Percentiles rank a stretch among this genome's conserved stretches.
Conservation (phyloP, 2,797 vertebrate species). For the Anisognathus igniventris region DNA sequence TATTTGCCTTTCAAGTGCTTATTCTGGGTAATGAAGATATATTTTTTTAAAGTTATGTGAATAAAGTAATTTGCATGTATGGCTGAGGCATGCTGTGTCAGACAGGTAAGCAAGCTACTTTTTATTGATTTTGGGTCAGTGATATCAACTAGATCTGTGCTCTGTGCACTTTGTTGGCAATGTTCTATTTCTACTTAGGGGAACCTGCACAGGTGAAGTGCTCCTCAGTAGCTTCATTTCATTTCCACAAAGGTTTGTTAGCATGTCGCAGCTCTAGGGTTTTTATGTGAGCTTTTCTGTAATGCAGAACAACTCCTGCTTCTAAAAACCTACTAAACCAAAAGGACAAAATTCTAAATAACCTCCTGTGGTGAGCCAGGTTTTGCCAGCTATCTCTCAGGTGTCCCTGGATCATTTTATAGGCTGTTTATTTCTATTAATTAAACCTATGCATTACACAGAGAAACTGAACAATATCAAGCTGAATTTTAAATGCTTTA, state of each 20-base stretch:
- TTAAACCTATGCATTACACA: background rate
- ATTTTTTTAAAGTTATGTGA: constrained; percentile 69
- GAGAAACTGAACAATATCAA: background rate
- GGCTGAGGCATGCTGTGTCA: constrained; percentile 82
- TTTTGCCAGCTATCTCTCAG: background rate
- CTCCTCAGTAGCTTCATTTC: constrained; percentile 67
- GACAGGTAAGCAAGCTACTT: constrained; percentile 77
- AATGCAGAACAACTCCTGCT: constrained; percentile 19
- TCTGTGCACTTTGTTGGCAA: constrained; percentile 22
- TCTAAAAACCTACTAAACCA: constrained; percentile 2
- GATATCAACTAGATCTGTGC: background rate
- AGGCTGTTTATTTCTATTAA: background rate
- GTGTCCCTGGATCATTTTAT: background rate
- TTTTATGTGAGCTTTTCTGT: background rate
- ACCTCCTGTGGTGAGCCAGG: background rate
- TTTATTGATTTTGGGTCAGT: constrained; percentile 35
- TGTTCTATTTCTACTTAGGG: constrained; percentile 2
- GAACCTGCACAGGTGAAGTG: constrained; percentile 38
- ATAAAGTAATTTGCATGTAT: constrained; percentile 79
- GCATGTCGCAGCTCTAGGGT: constrained; percentile 26
- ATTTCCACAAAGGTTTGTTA: constrained; percentile 72
- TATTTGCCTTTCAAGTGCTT: constrained; percentile 73
- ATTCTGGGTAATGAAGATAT: constrained; percentile 69
- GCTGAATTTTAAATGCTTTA: background rate
- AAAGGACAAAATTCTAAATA: background rate